Evolutionary conservation across 2,113 vertebrate species (phyloP).

Genomic region (Sialia sialis): DNA sequence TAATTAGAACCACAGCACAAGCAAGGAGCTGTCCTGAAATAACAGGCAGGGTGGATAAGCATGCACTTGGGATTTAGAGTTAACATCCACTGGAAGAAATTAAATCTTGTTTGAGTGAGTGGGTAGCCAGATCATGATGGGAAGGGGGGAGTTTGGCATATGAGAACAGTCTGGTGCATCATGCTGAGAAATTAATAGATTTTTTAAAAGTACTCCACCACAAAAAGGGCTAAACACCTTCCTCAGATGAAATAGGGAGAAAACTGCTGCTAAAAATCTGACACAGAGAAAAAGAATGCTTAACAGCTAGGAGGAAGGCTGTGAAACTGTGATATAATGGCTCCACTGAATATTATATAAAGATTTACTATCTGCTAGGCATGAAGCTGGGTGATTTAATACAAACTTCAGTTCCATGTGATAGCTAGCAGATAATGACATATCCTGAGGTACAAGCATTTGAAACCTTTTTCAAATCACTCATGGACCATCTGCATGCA

Average conservation of each 20-base stretch:
- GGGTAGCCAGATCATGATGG: neutral
- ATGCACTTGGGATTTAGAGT: neutral
- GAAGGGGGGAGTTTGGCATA: neutral
- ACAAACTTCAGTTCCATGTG: neutral
- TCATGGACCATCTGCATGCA: neutral
- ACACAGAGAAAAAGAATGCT: neutral
- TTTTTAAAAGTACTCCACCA: neutral
- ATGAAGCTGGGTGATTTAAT: slow-evolving; percentile 2
- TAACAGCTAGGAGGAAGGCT: slow-evolving; percentile 10
- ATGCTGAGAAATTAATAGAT: neutral
- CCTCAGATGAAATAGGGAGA: neutral
- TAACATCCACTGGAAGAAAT: slow-evolving; percentile 33
- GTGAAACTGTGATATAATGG: slow-evolving; percentile 15
- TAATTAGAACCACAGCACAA: neutral
- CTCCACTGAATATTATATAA: neutral
- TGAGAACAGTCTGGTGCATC: neutral
- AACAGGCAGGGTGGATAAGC: neutral
- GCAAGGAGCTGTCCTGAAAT: neutral
- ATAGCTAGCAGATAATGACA: slow-evolving; percentile 5
- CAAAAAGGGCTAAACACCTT: neutral
- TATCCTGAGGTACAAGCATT: neutral
- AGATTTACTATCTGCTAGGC: slow-evolving; percentile 10
- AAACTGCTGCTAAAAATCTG: neutral
- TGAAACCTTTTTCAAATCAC: slow-evolving; percentile 5
- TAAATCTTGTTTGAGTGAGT: neutral